Evolutionary conservation across 2,113 vertebrate genomes (phyloP), one percentile per base, ranked within the genome.

Genomic region (Engraulis encrasicolus): DNA sequence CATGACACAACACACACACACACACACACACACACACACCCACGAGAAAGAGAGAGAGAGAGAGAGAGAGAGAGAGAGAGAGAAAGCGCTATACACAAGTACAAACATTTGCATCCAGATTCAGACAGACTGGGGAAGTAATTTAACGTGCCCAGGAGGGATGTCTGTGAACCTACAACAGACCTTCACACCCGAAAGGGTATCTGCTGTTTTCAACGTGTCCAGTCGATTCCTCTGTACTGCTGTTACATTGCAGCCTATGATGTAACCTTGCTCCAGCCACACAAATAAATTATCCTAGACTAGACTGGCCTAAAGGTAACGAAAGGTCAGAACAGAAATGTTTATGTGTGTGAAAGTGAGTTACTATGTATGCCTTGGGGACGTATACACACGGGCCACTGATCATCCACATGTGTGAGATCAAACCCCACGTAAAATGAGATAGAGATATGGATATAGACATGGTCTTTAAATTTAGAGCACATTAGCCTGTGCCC

Each of bases 331-430:
- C 31, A 74, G 15, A 9, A 36, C 31, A 74, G 15, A 9, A 36
- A 19, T 81, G 38, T 81, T 48, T 58, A 54, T 81, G 80, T 52
- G 14, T 37, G 40, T 12, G 36, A 83, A 37, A 50, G 49, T 52
- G 31, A n/a, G 27, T 6, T 66, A 5, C 71, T 36, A 50, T 19
- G 71, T 31, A 45, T 45, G 15, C 27, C 34, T 12, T 12, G 3
- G 27, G 27, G 3, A 34, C 31, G 15, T 34, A 74, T 6, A 31
- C 50, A 15, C 18, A 31, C 4, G 4, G 12, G 11, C 27, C 6
- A 71, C 61, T 14, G 23, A 71, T 27, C 27, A 34, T 11, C 4
- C 27, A 74, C 27, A 27, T n/a, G 12, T 27, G 58, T 66, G 7
- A 11, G 27, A 66, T 19, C 14, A 19, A 52, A 52, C 15, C 18